phyloP scores from a whole-genome alignment of 2,797 vertebrate genomes.

The Tiaroga cobitis region DNA sequence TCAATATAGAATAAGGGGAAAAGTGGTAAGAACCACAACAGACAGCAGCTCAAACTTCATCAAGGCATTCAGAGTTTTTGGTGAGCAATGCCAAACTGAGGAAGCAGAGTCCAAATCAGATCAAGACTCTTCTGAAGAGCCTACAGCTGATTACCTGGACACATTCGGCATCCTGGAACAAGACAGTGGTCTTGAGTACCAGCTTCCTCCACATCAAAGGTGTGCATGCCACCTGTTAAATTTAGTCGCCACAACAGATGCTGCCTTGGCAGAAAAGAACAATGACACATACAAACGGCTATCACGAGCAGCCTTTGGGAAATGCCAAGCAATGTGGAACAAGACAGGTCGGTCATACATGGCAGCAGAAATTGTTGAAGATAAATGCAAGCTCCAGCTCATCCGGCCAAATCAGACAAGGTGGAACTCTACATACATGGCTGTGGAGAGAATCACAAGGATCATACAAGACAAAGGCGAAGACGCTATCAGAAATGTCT shows the following conservation, averaged over 20 bases:
- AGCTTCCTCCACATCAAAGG: slow-evolving; percentile 42
- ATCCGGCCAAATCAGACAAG: slow-evolving; percentile 41
- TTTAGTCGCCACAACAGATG: slow-evolving; percentile 46
- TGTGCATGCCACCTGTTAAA: slow-evolving; percentile 45
- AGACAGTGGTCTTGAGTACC: slow-evolving; percentile 48
- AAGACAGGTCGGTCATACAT: slow-evolving; percentile 32
- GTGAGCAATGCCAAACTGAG: slow-evolving; percentile 48
- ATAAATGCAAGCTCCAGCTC: slow-evolving; percentile 49
- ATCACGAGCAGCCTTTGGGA: slow-evolving; percentile 46
- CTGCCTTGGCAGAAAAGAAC: slow-evolving; percentile 46
- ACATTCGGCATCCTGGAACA: slow-evolving; percentile 50
- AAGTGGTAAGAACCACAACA: slow-evolving; percentile 53
- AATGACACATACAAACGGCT: slow-evolving; percentile 47
- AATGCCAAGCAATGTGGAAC: slow-evolving; percentile 56
- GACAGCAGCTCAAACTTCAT: slow-evolving; percentile 54
- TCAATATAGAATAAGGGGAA: slow-evolving; percentile 43
- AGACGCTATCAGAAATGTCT: slow-evolving; percentile 40
- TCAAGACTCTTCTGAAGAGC: slow-evolving; percentile 24
- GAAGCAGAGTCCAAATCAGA: slow-evolving; percentile 39
- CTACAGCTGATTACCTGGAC: slow-evolving; percentile 36
- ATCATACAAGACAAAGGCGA: slow-evolving; percentile 44
- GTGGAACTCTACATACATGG: slow-evolving; percentile 46
- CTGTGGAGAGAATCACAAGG: slow-evolving; percentile 47
- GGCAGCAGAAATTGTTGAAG: slow-evolving; percentile 53
- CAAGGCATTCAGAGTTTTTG: slow-evolving; percentile 53